A percentile compares a stretch with the other conserved stretches of the same genome.
These are phyloP conservation scores for Ginglymostoma cirratum DNA, from an alignment of 2,113 vertebrate species.

Conservation along the genomic window DNA sequence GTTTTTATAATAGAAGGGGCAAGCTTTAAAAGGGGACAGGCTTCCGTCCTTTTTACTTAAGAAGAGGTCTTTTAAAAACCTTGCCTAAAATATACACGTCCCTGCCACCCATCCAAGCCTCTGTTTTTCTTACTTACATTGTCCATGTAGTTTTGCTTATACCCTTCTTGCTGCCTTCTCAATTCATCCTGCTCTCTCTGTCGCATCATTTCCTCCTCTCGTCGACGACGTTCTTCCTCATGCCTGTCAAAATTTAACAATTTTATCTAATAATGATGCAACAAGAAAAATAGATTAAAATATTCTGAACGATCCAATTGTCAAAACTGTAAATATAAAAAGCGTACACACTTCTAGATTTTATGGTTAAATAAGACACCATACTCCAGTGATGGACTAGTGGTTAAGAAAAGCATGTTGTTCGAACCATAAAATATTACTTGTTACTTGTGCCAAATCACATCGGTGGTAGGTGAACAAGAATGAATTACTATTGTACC, in stretches of 20 bases:
- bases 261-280: no score
- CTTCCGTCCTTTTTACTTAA: background rate
- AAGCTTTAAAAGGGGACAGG: background rate
- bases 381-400: no score
- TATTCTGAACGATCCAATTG: no score
- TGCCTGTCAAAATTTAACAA: constrained; percentile 56
- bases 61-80: background rate
- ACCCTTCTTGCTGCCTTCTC: constrained; percentile 77
- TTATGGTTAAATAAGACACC: no score
- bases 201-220: constrained; percentile 87
- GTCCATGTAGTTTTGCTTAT: constrained; percentile 85
- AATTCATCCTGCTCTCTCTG: constrained; percentile 89
- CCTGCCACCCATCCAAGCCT: background rate
- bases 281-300: no score
- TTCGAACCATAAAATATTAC: no score
- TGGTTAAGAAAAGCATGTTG: no score
- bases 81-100: background rate
- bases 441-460: no score
- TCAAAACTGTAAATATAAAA: no score
- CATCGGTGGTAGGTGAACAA: no score
- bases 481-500: no score
- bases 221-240: constrained; percentile 84
- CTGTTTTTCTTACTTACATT: constrained; percentile 69
- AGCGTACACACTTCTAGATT: no score
- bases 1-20: background rate